Conservation (phyloP, 2,797 vertebrate genomes). For the Girardinus metallicus region DNA sequence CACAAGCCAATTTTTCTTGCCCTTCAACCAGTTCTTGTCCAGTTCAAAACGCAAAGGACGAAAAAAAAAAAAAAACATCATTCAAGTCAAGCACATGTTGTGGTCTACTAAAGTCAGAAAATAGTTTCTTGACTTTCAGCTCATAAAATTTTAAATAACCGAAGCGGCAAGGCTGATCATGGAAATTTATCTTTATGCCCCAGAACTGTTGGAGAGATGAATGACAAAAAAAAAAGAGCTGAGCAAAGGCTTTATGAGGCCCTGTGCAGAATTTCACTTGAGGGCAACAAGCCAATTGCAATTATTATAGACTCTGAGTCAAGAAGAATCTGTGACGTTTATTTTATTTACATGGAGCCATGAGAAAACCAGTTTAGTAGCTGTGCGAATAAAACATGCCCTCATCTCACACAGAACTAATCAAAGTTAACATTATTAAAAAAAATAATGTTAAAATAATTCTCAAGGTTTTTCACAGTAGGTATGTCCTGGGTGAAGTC, state of each 20-base stretch:
- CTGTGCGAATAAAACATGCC: neutral
- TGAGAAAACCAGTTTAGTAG: neutral
- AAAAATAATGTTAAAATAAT: neutral
- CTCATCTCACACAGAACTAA: neutral
- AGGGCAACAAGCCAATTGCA: neutral
- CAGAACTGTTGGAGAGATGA: neutral
- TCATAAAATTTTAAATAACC: neutral
- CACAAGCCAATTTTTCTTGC: neutral
- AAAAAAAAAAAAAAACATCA: neutral
- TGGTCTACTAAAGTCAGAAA: neutral
- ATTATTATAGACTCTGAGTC: neutral
- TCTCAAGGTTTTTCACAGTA: neutral
- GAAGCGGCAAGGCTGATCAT: neutral
- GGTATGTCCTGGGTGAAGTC: neutral
- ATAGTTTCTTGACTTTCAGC: neutral
- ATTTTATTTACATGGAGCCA: neutral
- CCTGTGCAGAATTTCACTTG: neutral
- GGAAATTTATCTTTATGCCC: neutral
- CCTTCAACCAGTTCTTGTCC: too few species aligned
- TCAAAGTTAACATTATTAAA: too few species aligned
- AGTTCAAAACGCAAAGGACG: neutral
- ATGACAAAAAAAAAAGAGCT: neutral
- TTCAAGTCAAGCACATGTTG: neutral
- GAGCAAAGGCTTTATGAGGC: neutral
- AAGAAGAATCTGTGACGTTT: neutral